Base-by-base conservation (phyloP, 23 tunicate genomes). In the Botrylloides violaceus region DNA sequence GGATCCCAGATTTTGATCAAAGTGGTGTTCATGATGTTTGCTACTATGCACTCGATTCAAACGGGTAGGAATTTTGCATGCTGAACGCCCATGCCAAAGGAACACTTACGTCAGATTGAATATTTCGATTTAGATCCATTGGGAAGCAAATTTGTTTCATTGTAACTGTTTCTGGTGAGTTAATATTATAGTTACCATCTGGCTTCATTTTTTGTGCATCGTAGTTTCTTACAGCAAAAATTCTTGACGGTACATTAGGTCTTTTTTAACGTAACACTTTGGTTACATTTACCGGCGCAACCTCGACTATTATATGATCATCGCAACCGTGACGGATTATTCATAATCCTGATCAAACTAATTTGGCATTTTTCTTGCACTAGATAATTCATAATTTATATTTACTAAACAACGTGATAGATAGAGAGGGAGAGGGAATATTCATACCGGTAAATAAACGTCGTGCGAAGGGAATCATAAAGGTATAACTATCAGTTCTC, bases 1-100 rank as follows among this genome's bases (percentile, higher is more conserved):
- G 64, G 64, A 7, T 7, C 30, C 29, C 64, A 18, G 19, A 9
- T 6, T 59, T n/a, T 26, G 64, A 59, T 59, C 64, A 59, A 59
- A 22, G 7, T 6, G 64, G 64, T 6, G 27, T 6, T 12, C 27
- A 59, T n/a, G 30, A 23, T 6, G 64, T 59, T 59, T 59, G 64
- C 27, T 59, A 59, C 27, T 59, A 59, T n/a, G 64, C 64, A 59
- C 18, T 22, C 7, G 64, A 59, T 59, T 59, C 64, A 7, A 22
- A 59, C 9, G 64, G 64, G 64, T 59, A 22, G 30, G 30, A 59
- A 7, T 6, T 7, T 6, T 22, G 29, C 64, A 59, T 59, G 30
- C 19, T 6, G 19, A 9, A n/a, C 64, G 7, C 9, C 7, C 28
- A 59, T 59, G 19, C 64, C 9, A 6, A 18, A 6, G 9, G 12